Evolutionary conservation across 2,113 vertebrate species (phyloP).

Genomic region (Raja brachyura): DNA sequence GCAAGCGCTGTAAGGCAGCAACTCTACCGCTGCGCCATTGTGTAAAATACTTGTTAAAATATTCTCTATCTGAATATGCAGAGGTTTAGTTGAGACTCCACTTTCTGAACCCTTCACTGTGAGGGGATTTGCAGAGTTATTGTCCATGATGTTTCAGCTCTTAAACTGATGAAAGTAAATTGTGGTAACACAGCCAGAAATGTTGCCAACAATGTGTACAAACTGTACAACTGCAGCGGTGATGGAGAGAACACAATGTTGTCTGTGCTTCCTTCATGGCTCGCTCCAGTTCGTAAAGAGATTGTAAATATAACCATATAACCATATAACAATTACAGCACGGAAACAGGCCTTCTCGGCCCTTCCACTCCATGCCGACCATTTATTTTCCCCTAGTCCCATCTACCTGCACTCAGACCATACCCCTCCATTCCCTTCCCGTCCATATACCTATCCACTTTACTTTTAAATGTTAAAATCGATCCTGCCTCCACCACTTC

Average conservation of each 20-base stretch:
- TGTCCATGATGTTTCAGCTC: background rate
- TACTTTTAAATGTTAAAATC: too few species aligned
- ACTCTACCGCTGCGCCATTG: too few species aligned
- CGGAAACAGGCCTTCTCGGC: too few species aligned
- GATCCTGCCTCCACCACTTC: too few species aligned
- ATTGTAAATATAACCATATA: too few species aligned
- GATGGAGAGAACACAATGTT: background rate
- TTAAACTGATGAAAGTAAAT: background rate
- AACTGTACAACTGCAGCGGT: background rate
- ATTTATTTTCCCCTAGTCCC: too few species aligned
- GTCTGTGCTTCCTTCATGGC: background rate
- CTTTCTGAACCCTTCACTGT: background rate
- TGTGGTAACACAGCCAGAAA: background rate
- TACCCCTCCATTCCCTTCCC: too few species aligned
- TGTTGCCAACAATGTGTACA: background rate
- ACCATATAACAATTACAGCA: too few species aligned
- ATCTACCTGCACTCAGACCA: too few species aligned
- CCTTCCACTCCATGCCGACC: too few species aligned
- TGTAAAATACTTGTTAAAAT: background rate
- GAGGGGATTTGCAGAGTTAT: background rate
- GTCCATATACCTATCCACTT: too few species aligned
- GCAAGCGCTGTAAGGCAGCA: too few species aligned
- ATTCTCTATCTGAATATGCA: background rate
- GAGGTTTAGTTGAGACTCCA: background rate
- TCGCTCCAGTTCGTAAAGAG: background rate